Conservation (phyloP, 2,113 vertebrate species). For the Andinoacara biseriatus region DNA sequence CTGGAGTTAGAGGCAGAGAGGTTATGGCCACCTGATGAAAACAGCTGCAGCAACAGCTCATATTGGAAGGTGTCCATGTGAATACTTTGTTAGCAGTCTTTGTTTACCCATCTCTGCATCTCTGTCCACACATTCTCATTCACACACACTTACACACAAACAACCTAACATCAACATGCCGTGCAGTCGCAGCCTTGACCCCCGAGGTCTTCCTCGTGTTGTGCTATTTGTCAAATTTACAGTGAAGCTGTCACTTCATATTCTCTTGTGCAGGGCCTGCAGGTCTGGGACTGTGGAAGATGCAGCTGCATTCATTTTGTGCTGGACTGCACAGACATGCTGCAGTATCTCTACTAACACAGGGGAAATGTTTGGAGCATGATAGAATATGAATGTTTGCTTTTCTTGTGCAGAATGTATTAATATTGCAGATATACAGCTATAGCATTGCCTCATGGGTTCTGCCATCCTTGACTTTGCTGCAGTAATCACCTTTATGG, state of each 20-base stretch:
- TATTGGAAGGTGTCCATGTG: neutral
- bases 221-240: constrained; percentile 36
- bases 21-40: neutral
- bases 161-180: neutral
- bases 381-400: neutral
- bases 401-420: neutral
- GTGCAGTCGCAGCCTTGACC: constrained; percentile 12
- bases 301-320: constrained; percentile 17
- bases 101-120: neutral
- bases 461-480: neutral
- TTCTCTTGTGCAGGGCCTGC: constrained; percentile 34
- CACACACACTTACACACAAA: neutral
- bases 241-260: constrained; percentile 46
- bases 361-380: neutral
- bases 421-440: neutral
- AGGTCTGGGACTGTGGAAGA: constrained; percentile 12
- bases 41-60: constrained; percentile 1
- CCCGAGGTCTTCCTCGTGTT: constrained; percentile 11
- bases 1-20: neutral
- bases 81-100: neutral
- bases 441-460: neutral
- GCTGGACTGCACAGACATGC: constrained; percentile 40
- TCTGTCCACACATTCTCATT: neutral
- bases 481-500: neutral
- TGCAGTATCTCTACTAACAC: neutral